phyloP scores from a whole-genome alignment of 2,113 vertebrate genomes.

The Antechinus stuartii region DNA sequence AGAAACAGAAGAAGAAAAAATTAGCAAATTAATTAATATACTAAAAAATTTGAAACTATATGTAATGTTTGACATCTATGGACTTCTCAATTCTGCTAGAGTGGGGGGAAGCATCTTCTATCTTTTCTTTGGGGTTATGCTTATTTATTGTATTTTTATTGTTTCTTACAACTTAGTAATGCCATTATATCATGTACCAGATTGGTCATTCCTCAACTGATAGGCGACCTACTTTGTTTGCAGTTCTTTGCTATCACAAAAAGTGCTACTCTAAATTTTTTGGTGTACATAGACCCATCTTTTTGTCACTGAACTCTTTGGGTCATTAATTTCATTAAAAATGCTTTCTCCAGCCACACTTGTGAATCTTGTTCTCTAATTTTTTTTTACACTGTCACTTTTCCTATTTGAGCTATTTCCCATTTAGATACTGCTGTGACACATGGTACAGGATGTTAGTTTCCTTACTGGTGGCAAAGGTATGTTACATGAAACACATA shows the following conservation, averaged over 20 bases:
- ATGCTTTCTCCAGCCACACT: too few relatives aligned
- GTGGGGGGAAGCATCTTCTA: not conserved
- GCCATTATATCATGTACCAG: not conserved
- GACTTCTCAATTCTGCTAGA: not conserved
- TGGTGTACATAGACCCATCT: not conserved
- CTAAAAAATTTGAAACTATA: not conserved
- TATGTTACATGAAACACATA: too few relatives aligned
- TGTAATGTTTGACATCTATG: not conserved
- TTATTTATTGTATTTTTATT: not conserved
- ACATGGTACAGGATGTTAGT: not conserved
- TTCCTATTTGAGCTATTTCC: too few relatives aligned
- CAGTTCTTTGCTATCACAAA: not conserved
- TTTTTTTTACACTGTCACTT: too few relatives aligned
- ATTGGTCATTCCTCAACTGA: not conserved
- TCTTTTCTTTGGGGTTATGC: not conserved
- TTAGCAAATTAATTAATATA: not conserved
- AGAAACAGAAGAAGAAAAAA: not conserved
- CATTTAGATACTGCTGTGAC: not conserved
- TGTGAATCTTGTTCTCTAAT: too few relatives aligned
- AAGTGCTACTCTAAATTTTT: not conserved
- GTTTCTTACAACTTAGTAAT: not conserved
- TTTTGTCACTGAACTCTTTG: not conserved
- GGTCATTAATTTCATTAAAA: too few relatives aligned
- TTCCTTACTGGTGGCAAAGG: not conserved
- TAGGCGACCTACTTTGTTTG: not conserved